Base-by-base conservation (phyloP, 2,797 vertebrate species). In the Phalanger gymnotis region DNA sequence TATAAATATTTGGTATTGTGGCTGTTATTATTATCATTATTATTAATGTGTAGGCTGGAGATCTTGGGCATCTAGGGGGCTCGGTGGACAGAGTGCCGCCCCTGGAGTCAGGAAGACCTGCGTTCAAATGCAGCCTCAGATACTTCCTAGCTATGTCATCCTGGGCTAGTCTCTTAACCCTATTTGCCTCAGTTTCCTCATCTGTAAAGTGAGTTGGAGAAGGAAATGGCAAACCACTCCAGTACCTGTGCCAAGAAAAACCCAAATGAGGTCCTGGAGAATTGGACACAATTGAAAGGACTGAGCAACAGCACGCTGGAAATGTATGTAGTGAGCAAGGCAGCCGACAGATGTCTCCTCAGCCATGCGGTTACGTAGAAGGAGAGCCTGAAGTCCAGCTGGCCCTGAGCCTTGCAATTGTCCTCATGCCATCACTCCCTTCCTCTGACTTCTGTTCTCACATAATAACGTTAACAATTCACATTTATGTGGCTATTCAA, bases 281-380 rank as follows among this genome's bases (percentile, higher is more conserved):
- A 12, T 40, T 31, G 5, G 61, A 40, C 34, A 9, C 5, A 19
- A 40, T 2, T 73, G 6, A 73, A 73, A 11, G 3, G 5, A n/a
- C 61, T 58, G 30, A 31, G 10, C 61, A 22, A 10, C 12, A 34
- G 34, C 61, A 47, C 19, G 40, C 19, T 47, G 40, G 61, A 66
- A 66, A 81, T 1, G 40, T 81, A 47, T 40, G n/a, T 81, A 47
- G 66, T 47, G 66, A 81, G 19, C 66, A 25, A 81, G 22, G 73
- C 66, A 81, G n/a, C 14, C 1, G 19, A 47, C 16, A 10, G 91
- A 58, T 94, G 93, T 96, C 95, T 94, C 93, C 57, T 54, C 51
- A 53, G 91, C 92, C 57, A n/a, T 54, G 94, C 19, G 3, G 56
- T 31, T 90, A 53, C 54, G 6, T 51, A 53, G 31, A 3, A n/a